Conservation (phyloP, 2,113 vertebrate genomes). For the Triplophysa siluroides region DNA sequence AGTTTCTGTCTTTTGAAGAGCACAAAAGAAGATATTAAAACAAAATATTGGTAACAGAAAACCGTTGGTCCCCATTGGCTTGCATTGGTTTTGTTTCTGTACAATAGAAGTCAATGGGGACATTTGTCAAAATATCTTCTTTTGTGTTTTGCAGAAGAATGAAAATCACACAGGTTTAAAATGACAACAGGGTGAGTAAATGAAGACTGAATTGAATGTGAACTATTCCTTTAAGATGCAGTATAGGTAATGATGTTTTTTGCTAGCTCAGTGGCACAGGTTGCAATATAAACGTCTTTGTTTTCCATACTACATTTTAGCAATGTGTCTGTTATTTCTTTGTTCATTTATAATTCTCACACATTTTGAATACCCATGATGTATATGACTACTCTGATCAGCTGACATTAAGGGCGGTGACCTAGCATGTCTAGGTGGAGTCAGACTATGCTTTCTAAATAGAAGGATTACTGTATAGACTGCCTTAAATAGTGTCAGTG, state of each 20-base stretch:
- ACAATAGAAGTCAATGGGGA: too few species aligned
- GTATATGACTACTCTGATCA: neutral
- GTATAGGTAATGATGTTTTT: neutral
- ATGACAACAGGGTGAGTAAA: too few species aligned
- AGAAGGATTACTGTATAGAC: slow-evolving; percentile 23
- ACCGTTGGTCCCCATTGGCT: too few species aligned
- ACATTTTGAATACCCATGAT: neutral
- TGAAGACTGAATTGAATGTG: too few species aligned
- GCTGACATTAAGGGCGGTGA: slow-evolving; percentile 25
- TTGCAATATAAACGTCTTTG: neutral
- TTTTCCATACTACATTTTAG: neutral
- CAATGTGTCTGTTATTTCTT: neutral
- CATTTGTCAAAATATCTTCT: too few species aligned
- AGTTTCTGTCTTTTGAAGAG: too few species aligned
- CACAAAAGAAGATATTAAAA: too few species aligned
- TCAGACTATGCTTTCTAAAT: slow-evolving; percentile 27
- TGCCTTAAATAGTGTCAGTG: slow-evolving; percentile 50
- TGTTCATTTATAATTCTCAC: neutral
- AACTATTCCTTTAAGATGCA: neutral
- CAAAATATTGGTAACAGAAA: too few species aligned
- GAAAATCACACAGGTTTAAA: too few species aligned
- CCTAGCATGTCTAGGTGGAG: slow-evolving; percentile 34
- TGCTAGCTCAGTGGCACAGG: neutral
- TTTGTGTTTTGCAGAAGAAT: too few species aligned
- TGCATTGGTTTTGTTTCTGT: too few species aligned